A percentile compares a stretch with the other conserved stretches of the same genome.
These are phyloP conservation scores for Coleophora deauratella DNA, from an alignment of 2,888 invertebrate genomes.

Conservation along the genomic window DNA sequence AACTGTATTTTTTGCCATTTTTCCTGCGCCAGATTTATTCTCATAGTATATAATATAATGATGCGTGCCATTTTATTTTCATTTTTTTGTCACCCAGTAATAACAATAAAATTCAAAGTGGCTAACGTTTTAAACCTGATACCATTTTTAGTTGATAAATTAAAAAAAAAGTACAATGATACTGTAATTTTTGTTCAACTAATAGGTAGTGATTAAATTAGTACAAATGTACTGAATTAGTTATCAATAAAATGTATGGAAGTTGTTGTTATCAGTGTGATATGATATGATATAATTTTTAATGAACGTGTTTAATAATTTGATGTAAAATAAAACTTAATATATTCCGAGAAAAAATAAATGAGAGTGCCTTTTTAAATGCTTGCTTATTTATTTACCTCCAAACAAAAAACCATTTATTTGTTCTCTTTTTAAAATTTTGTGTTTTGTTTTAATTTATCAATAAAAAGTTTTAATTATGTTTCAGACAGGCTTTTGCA, in stretches of 20 bases:
- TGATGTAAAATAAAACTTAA: constrained; percentile 59
- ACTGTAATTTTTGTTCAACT: no score
- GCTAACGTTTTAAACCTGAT: no score
- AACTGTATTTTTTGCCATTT: constrained; percentile 5
- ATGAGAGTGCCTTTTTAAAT: constrained; percentile 51
- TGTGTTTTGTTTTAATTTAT: constrained; percentile 12
- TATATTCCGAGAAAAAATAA: constrained; percentile 60
- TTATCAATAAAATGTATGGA: constrained; percentile 14
- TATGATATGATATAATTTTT: no score
- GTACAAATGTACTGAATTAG: constrained; percentile 21
- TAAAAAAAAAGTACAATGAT: constrained; percentile 19
- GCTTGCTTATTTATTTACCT: constrained; percentile 25
- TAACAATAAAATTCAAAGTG: no score
- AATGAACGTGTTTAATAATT: constrained; percentile 54
- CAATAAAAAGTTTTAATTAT: no score
- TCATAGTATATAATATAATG: constrained; percentile 5
- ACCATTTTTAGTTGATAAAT: no score
- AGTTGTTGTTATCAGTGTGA: constrained; percentile 53
- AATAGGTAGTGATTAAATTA: not conserved
- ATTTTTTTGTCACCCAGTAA: no score
- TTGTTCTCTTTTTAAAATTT: not conserved
- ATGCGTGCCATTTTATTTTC: no score
- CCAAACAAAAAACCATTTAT: not conserved
- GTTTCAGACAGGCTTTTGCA: no score
- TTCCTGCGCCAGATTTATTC: not conserved